Base-by-base conservation (phyloP, 2,797 vertebrate species). In the Meda fulgida region DNA sequence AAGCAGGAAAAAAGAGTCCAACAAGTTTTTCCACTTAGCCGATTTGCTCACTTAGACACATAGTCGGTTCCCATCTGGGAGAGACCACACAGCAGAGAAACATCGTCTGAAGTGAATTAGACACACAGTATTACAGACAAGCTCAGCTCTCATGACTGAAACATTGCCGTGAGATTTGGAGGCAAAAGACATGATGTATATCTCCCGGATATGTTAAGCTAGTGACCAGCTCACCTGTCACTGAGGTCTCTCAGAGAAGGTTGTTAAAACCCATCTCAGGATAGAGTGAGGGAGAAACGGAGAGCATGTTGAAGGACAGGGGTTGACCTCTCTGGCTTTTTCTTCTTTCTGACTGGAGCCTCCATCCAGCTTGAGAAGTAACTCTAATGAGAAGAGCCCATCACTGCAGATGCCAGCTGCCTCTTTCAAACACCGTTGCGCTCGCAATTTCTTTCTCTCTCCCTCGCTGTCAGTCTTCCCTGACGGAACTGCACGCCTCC, bases 331-430 rank as follows among this genome's bases (percentile, higher is more conserved):
- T 89, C 75, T 89, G 79, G 71, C 69, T 83, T 70, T 83, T 38
- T 46, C 53, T 67, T 65, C 75, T 55, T 72, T 75, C 51, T 83
- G 89, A 85, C 72, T 84, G 82, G 84, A 90, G 88, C 83, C 86
- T 91, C 86, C 85, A 87, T 90, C 84, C 91, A 88, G 89, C 89
- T 92, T 88, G 88, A 89, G 91, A 91, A 90, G 89, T 89, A 89
- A 85, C 92, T 93, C 85, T 94, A 94, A 93, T 93, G 92, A 95
- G 93, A 87, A 90, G 87, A 90, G 84, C 87, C 88, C 87, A 83
- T 87, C 87, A 87, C 84, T 31, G 51, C 46, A 88, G 84, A 88
- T 83, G 69, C 89, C 87, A 84, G 84, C 85, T 87, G 84, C 86
- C 76, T 83, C 84, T 78, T 87, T 88, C 86, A 82, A 85, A 73